Evolutionary conservation across 2,888 invertebrate species (phyloP).

Genomic region (Oxystoma pomonae): DNA sequence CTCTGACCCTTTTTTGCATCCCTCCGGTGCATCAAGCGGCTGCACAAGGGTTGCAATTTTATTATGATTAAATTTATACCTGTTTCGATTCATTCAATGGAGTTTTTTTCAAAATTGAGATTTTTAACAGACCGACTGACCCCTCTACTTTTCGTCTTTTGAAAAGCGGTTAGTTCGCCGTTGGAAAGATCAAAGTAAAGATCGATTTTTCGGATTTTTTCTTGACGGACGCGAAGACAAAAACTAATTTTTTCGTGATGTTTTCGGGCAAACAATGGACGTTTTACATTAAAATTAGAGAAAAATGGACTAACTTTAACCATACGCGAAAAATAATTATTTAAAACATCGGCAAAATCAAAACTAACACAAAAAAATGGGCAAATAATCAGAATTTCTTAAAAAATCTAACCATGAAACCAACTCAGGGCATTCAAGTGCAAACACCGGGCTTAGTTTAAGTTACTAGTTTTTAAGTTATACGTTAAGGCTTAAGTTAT

Average conservation of each 20-base stretch:
- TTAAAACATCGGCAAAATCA: not conserved
- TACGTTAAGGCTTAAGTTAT: constrained; percentile 20
- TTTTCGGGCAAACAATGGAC: not conserved
- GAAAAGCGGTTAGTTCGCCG: constrained; percentile 33
- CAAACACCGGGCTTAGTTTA: constrained; percentile 41
- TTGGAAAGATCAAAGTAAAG: constrained; percentile 10
- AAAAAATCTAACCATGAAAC: constrained; percentile 34
- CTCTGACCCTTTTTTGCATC: not conserved
- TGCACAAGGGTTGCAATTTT: constrained; percentile 33
- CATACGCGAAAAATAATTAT: not conserved
- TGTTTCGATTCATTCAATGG: constrained; percentile 43
- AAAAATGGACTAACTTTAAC: constrained; percentile 13
- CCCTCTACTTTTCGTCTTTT: constrained; percentile 31
- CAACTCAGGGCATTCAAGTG: constrained; percentile 46
- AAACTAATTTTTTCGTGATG: not conserved
- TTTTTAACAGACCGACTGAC: constrained; percentile 45
- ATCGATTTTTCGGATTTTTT: constrained; percentile 27
- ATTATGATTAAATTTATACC: constrained; percentile 34
- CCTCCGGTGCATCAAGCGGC: constrained; percentile 21
- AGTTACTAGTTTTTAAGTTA: constrained; percentile 26
- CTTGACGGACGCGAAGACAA: too few relatives aligned
- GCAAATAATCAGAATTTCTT: not conserved
- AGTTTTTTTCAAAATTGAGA: constrained; percentile 35
- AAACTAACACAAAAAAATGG: not conserved
- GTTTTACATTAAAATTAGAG: constrained; percentile 15